A percentile compares a stretch with the other conserved stretches of the same genome.
These are phyloP conservation scores for Helleia helle DNA, from an alignment of 2,888 invertebrate genomes.

Conservation along the genomic window DNA sequence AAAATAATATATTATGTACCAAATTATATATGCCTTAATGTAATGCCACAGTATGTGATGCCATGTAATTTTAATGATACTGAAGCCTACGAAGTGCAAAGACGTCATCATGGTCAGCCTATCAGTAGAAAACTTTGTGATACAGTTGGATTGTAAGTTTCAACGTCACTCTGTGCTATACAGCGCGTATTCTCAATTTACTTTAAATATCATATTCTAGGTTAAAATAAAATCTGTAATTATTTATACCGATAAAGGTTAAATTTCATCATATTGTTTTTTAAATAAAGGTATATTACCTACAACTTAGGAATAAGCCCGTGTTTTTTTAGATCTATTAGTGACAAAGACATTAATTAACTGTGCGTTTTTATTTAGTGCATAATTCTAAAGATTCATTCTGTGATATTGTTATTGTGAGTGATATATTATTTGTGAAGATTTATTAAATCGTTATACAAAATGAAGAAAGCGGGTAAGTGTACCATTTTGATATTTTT, in stretches of 20 bases:
- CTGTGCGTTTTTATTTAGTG: too few relatives aligned
- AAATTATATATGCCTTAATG: too few relatives aligned
- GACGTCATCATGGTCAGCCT: conserved; percentile 26
- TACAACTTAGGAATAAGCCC: too few relatives aligned
- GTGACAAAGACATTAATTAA: neutral
- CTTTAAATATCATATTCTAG: neutral
- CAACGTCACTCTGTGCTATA: neutral
- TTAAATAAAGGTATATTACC: too few relatives aligned
- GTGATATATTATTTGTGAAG: conserved; percentile 11
- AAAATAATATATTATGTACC: too few relatives aligned
- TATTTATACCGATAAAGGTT: too few relatives aligned
- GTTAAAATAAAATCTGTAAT: too few relatives aligned
- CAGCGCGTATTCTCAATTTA: neutral
- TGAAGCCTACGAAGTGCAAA: neutral
- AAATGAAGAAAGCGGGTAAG: conserved; percentile 13
- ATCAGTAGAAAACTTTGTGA: conserved; percentile 39
- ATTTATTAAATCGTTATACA: neutral
- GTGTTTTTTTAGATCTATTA: too few relatives aligned
- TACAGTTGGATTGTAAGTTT: conserved; percentile 10
- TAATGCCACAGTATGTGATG: too few relatives aligned
- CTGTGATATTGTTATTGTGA: conserved; percentile 15
- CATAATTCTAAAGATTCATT: conserved; percentile 14
- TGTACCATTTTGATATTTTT: neutral
- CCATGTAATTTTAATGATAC: neutral
- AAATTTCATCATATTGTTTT: too few relatives aligned